Evolutionary conservation across 1,140 invertebrate species (phyloP), one percentile per base, ranked within the genome.

Genomic region (Proales similis): DNA sequence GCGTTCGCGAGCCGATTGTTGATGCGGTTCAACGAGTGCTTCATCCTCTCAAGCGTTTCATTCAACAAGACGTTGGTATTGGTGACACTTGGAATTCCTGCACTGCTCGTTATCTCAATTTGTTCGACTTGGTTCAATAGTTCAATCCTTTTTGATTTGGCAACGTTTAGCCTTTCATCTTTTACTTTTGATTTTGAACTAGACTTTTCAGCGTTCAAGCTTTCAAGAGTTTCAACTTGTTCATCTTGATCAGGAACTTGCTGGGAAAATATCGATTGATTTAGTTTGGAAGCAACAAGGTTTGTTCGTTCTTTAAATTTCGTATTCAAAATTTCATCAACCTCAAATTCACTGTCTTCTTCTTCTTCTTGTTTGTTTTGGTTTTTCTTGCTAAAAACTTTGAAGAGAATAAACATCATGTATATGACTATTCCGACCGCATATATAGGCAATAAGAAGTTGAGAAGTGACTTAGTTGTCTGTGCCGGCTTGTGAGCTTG

Each of bases 381-480:
- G 9, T 36, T 36, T 9, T 36, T 20, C 48, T 62, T 62, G 39
- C 38, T 46, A 20, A 62, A 62, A 9, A 62, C 57, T 62, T 62
- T 62, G 11, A 30, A 62, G 20, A 62, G 14, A 20, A 32, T 62
- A 30, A 46, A 62, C 2, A 62, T 4, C 57, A 62, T 62, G 43
- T 62, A 62, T 2, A 62, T 19, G 3, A 29, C 57, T n/a, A 62
- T 62, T 22, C 57, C 57, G 36, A 62, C 29, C 12, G 57, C 57
- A 22, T 62, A 62, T 1, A 62, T 45, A 29, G 57, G 57, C 11
- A 62, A 22, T 17, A 62, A 46, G 26, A 62, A 47, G 12, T 42
- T 62, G 11, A 62, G 27, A n/a, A 57, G 27, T 42, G 51, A 57
- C 14, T 57, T 57, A n/a, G 26, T 29, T 14, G 51, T 42, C 14